Evolutionary conservation across 2,113 vertebrate species (phyloP), one percentile per base, ranked within the genome.

Genomic region (Paralichthys olivaceus): DNA sequence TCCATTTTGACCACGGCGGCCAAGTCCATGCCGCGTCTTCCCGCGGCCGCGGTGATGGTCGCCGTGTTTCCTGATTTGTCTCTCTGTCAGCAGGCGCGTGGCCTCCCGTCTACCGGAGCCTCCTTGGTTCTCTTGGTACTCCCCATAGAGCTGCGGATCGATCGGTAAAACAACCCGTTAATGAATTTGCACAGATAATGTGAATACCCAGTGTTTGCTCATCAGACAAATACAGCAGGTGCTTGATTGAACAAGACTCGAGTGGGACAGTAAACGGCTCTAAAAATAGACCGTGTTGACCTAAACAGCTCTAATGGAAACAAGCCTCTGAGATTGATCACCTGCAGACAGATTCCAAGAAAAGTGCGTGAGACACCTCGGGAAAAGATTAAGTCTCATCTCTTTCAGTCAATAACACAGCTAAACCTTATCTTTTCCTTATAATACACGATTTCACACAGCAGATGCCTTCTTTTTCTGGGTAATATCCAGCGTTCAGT

Each of bases 111-210:
- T 84, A 61, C 92, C 87, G 9, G 94, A 95, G 45, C 90, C 86
- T 4, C 92, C 91, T 17, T 95, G 87, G 59, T 95, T 85, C 59
- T 97, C 96, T 17, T 94, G 95, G 92, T 97, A 97, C 74, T 96
- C 94, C 60, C 96, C 96, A 91, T 96, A 96, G 25, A 96, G 94
- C 96, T 97, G 83, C 20, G 32, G 25, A 28, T 57, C 14, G 34
- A 55, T 23, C 40, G 17, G 60, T 2, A n/a, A 29, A 58, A 0
- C 11, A 3, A 19, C 2, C 6, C 4, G 15, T 59, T 7, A 51
- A 60, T 53, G 0, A n/a, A 7, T 29, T 1, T 5, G 45, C 4
- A 20, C 28, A 65, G 17, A 65, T 12, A 5, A 56, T 2, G n/a
- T 2, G 47, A 19, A 20, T 15, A 5, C 17, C 45, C 45, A 17